Evolutionary conservation across 2,113 vertebrate genomes (phyloP).

Genomic region (Ochotona curzoniae): DNA sequence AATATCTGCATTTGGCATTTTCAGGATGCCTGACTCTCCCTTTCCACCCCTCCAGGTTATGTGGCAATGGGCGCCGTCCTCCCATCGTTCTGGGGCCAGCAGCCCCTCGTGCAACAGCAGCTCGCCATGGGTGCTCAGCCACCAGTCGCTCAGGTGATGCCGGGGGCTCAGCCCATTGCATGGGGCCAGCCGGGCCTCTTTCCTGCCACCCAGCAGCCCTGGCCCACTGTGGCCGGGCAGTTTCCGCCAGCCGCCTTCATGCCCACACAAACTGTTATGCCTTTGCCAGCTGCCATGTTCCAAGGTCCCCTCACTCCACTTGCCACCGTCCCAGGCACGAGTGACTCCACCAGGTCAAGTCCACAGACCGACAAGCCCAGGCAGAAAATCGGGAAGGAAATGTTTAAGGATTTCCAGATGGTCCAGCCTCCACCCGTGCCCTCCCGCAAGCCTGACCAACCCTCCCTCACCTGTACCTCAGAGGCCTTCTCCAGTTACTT

Average conservation of each 20-base stretch:
- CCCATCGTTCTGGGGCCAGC: slow-evolving; percentile 98
- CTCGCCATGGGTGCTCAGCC: slow-evolving; percentile 92
- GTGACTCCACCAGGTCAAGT: slow-evolving; percentile 92
- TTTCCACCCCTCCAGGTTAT: slow-evolving; percentile 89
- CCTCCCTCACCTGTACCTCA: slow-evolving; percentile 94
- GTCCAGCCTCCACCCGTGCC: slow-evolving; percentile 95
- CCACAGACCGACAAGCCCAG: slow-evolving; percentile 93
- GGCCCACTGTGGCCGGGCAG: slow-evolving; percentile 96
- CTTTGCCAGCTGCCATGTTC: slow-evolving; percentile 98
- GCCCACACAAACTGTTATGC: slow-evolving; percentile 97
- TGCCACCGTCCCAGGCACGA: slow-evolving; percentile 89
- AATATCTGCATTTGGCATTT: background rate
- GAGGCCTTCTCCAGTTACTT: slow-evolving; percentile 99
- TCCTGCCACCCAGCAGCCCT: slow-evolving; percentile 96
- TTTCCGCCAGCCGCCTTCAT: slow-evolving; percentile 98
- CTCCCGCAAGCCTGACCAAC: slow-evolving; percentile 93
- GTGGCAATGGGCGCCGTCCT: slow-evolving; percentile 99
- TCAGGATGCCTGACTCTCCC: background rate
- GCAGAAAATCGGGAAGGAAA: slow-evolving; percentile 95
- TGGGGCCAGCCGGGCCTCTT: slow-evolving; percentile 98
- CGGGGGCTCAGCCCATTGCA: slow-evolving; percentile 95
- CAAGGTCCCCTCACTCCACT: slow-evolving; percentile 93
- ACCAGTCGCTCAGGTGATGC: slow-evolving; percentile 95
- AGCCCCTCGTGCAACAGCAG: slow-evolving; percentile 94
- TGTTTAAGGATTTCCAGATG: slow-evolving; percentile 99